Conservation (phyloP, 2,113 vertebrate genomes). For the Aldabrachelys gigantea region DNA sequence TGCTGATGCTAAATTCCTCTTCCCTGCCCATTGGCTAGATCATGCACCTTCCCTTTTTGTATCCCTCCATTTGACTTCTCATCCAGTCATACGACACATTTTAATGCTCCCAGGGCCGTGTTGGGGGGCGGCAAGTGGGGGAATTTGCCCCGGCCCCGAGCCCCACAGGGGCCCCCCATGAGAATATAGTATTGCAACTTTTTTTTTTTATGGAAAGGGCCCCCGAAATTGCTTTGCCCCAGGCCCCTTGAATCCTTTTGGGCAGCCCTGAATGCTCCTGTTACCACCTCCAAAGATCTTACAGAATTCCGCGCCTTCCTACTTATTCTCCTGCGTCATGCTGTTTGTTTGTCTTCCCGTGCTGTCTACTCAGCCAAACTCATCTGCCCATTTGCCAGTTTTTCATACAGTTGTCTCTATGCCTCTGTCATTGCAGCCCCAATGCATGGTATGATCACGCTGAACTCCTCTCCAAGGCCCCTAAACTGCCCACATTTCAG, state of each 20-base stretch:
- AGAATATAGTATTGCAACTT: too few species aligned
- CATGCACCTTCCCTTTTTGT: not conserved
- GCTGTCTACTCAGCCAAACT: not conserved
- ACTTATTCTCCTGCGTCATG: not conserved
- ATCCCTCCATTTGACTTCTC: not conserved
- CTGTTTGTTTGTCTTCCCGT: not conserved
- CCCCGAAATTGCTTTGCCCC: too few species aligned
- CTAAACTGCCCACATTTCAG: not conserved
- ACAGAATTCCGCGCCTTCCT: not conserved
- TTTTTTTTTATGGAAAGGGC: too few species aligned
- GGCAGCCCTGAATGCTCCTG: not conserved
- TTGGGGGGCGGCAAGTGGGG: too few species aligned
- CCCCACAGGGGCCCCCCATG: too few species aligned
- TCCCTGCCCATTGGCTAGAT: too few species aligned
- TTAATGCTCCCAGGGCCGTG: not conserved
- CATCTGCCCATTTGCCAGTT: not conserved
- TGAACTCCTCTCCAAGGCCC: not conserved
- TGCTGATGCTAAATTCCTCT: not conserved
- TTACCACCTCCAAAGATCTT: not conserved
- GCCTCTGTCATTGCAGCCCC: not conserved
- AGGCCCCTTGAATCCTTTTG: too few species aligned
- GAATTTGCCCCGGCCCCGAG: too few species aligned
- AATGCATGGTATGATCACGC: rapidly evolving
- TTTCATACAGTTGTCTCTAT: not conserved
- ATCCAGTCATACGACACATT: not conserved